Conservation (phyloP, 1,140 invertebrate genomes). For the Grapholita molesta region DNA sequence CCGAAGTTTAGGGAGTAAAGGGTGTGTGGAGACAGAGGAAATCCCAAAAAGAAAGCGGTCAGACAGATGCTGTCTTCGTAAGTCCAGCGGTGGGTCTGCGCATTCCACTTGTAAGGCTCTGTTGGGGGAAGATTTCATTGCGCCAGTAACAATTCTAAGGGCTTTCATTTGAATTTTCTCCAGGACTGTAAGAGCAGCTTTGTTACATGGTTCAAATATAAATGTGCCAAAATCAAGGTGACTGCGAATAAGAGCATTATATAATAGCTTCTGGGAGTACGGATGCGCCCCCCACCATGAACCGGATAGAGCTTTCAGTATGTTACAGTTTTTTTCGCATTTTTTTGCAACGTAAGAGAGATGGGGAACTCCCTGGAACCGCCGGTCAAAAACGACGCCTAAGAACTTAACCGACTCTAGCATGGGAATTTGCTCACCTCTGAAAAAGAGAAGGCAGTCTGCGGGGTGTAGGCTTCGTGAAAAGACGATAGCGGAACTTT, state of each 20-base stretch:
- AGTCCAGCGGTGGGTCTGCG: conserved; percentile 18
- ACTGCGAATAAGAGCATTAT: conserved; percentile 35
- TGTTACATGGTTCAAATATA: conserved; percentile 19
- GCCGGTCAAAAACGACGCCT: conserved; percentile 22
- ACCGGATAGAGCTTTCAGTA: conserved; percentile 25
- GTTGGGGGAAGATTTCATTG: conserved; percentile 29
- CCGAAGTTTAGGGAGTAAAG: neutral
- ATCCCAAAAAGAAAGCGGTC: neutral
- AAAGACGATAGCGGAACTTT: no score
- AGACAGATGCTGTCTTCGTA: conserved; percentile 20
- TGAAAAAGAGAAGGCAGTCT: neutral
- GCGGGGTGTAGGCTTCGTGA: neutral
- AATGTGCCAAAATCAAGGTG: conserved; percentile 33
- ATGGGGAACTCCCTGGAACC: conserved; percentile 21
- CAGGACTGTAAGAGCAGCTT: conserved; percentile 16
- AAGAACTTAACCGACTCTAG: conserved; percentile 24
- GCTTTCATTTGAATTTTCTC: conserved; percentile 25
- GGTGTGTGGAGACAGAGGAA: neutral
- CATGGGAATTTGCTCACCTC: neutral
- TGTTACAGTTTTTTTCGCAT: conserved; percentile 29
- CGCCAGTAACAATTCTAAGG: conserved; percentile 25
- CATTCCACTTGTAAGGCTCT: conserved; percentile 32
- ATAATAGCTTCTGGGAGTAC: conserved; percentile 28
- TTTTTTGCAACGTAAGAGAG: conserved; percentile 23
- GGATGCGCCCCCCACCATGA: conserved; percentile 35